Percentiles rank a stretch among this genome's conserved stretches.
Evolutionary conservation across 2,888 invertebrate genomes (phyloP).

Genomic region (Drosophila demipolita): DNA sequence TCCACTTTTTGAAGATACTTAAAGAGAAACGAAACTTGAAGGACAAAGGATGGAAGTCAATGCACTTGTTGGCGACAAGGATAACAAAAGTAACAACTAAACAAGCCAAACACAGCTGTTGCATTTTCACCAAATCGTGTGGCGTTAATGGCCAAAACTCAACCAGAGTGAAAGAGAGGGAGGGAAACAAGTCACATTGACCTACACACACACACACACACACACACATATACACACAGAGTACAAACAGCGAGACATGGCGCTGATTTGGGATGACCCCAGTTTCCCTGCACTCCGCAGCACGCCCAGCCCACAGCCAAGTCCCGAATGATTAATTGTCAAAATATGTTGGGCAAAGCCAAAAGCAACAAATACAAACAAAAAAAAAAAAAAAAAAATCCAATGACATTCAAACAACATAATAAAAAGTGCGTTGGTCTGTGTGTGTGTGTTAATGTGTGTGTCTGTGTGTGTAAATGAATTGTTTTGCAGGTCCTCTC

Average conservation of each 20-base stretch:
- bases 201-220: conserved; percentile 42
- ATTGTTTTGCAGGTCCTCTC: conserved; percentile 41
- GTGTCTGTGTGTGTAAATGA: conserved; percentile 53
- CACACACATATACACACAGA: conserved; percentile 34
- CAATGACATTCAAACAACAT: conserved; percentile 63
- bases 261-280: conserved; percentile 56
- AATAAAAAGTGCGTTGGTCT: conserved; percentile 71
- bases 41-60: conserved; percentile 38
- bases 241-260: conserved; percentile 52
- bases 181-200: conserved; percentile 47
- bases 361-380: conserved; percentile 28
- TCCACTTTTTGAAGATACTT: background rate
- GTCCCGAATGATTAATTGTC: conserved; percentile 78
- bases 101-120: conserved; percentile 46
- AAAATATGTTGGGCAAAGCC: conserved; percentile 74
- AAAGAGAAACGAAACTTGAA: conserved; percentile 9
- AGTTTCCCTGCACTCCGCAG: background rate
- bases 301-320: conserved; percentile 30
- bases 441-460: conserved; percentile 32
- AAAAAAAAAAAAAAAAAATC: conserved; percentile 11
- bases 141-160: conserved; percentile 59
- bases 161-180: conserved; percentile 4
- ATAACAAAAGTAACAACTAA: conserved; percentile 13
- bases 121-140: conserved; percentile 34
- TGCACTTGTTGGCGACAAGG: conserved; percentile 39